A percentile compares a stretch with the other conserved stretches of the same genome.
These are phyloP conservation scores for Bimastos eiseni DNA, from an alignment of 2,888 invertebrate species.

Conservation along the genomic window DNA sequence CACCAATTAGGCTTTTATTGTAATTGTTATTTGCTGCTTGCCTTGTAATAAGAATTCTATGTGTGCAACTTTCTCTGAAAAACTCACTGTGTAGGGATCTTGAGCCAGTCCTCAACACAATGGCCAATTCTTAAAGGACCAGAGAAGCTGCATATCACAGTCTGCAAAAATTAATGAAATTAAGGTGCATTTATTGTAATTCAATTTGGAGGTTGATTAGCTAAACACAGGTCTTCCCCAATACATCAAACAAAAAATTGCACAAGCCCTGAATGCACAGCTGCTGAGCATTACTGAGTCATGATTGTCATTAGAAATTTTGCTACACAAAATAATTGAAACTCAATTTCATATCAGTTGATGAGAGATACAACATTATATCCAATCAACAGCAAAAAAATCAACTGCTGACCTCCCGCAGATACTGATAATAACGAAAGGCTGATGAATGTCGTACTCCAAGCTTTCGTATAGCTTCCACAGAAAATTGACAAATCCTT, in stretches of 20 bases:
- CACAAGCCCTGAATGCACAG: neutral
- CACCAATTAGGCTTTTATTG: neutral
- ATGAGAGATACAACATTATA: neutral
- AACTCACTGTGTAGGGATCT: neutral
- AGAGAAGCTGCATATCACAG: neutral
- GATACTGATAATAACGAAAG: constrained; percentile 19
- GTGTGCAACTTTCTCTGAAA: neutral
- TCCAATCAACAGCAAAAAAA: neutral
- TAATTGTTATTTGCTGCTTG: too few relatives aligned
- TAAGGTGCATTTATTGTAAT: neutral
- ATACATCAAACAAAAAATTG: neutral
- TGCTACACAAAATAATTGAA: neutral
- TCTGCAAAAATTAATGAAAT: neutral
- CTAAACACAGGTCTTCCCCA: neutral
- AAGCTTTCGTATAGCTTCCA: constrained; percentile 8
- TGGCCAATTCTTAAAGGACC: neutral
- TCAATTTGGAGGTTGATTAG: neutral
- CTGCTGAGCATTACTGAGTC: neutral
- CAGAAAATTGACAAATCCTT: constrained; percentile 10
- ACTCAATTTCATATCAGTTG: neutral
- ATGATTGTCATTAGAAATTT: neutral
- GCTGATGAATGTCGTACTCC: neutral
- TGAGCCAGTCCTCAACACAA: neutral
- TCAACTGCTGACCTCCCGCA: neutral
- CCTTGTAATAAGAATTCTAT: neutral